phyloP scores from a whole-genome alignment of 2,797 vertebrate species.

The Nyctibius grandis region DNA sequence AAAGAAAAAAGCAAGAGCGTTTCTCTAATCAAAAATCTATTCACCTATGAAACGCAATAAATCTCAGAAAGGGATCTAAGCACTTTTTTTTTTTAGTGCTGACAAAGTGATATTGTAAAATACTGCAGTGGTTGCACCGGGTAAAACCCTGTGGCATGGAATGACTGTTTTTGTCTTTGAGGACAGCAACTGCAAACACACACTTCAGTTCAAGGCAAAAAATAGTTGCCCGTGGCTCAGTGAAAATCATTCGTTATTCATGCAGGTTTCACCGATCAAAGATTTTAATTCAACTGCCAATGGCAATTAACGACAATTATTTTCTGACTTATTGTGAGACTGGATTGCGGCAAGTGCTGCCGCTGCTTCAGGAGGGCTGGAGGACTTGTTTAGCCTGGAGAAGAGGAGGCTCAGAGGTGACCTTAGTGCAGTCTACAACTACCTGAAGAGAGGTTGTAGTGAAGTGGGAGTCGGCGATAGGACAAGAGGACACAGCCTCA shows the following conservation, averaged over 20 bases:
- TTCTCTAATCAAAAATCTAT: neutral
- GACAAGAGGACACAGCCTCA: no score
- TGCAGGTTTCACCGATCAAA: neutral
- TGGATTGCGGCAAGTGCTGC: neutral
- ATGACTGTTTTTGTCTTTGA: neutral
- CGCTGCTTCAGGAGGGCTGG: neutral
- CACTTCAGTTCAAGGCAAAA: neutral
- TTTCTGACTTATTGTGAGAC: rapidly evolving
- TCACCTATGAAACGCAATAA: neutral
- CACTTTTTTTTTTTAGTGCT: neutral
- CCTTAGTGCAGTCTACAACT: no score
- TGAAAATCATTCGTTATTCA: neutral
- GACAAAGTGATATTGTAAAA: neutral
- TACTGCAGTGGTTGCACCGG: neutral
- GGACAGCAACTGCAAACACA: neutral
- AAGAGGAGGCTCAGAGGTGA: no score
- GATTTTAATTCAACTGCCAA: neutral
- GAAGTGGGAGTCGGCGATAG: no score
- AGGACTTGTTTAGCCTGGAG: no score
- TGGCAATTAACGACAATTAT: neutral
- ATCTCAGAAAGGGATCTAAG: neutral
- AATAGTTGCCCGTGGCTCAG: neutral
- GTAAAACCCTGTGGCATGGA: neutral
- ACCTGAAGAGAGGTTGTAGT: no score
- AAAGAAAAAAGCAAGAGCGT: neutral